A percentile compares a stretch with the other conserved stretches of the same genome.
Evolutionary conservation across 92 coral and sea anemone species (phyloP).

Genomic region (Heteractis magnifica): DNA sequence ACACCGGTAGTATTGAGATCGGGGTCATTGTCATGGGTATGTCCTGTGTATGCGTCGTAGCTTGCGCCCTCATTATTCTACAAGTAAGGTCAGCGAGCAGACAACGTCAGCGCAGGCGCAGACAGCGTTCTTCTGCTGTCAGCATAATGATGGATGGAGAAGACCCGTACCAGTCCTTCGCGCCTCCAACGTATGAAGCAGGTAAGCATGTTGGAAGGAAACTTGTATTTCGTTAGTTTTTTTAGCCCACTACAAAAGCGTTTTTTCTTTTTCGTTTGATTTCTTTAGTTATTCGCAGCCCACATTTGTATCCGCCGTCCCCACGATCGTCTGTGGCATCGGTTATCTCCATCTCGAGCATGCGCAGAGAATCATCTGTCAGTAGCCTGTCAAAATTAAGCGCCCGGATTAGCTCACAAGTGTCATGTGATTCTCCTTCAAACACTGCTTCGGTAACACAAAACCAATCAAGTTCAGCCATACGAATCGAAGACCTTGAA

Average conservation of each 20-base stretch:
- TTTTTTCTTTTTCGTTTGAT: not conserved
- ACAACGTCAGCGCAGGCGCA: conserved; percentile 66
- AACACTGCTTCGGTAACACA: conserved; percentile 15
- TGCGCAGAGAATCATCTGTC: conserved; percentile 21
- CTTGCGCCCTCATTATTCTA: conserved; percentile 68
- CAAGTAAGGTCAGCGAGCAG: conserved; percentile 64
- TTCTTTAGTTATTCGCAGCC: conserved; percentile 66
- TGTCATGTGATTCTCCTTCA: conserved; percentile 12
- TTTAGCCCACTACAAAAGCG: not conserved
- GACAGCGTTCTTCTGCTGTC: conserved; percentile 37
- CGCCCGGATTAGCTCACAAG: conserved; percentile 11
- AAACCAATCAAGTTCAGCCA: conserved; percentile 5
- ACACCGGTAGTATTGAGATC: conserved; percentile 54
- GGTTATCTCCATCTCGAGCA: conserved; percentile 7
- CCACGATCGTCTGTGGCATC: conserved; percentile 56
- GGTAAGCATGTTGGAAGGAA: conserved; percentile 42
- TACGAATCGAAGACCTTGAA: conserved; percentile 43
- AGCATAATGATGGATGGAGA: conserved; percentile 19
- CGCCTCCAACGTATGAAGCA: conserved; percentile 82
- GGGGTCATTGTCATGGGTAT: conserved; percentile 78
- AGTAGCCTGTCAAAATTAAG: conserved; percentile 30
- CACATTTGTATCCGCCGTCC: conserved; percentile 68
- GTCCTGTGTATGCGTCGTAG: conserved; percentile 67
- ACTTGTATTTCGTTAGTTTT: not conserved
- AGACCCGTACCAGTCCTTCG: conserved; percentile 32